Evolutionary conservation across 2,888 invertebrate genomes (phyloP), one percentile per base, ranked within the genome.

Genomic region (Drepana falcataria): DNA sequence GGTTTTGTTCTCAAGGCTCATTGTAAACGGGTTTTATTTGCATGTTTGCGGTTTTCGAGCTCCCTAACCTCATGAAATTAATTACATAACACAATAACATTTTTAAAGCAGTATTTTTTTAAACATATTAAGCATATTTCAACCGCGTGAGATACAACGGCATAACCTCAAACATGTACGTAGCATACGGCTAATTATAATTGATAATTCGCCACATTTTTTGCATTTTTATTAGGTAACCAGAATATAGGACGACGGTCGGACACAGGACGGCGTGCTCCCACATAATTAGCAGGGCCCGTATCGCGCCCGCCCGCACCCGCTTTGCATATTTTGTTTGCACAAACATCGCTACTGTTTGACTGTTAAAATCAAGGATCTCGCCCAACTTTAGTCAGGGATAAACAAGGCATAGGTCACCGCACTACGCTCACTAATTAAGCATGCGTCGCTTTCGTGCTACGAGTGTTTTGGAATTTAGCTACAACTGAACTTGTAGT

Each of bases 241-340:
- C 71, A 59, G 78, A 79, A 87, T 86, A 81, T 87, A 81, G 87
- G 83, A 76, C 87, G 78, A 63, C 70, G 77, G 79, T 75, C 61
- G 82, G 79, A 75, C 78, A 75, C 73, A 74, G 77, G 69, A 65
- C 79, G 73, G 65, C 88, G 88, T 89, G 89, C 82, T 80, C 80
- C 73, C 78, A 85, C 89, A 89, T 89, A 89, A 89, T 88, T 85
- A 87, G 80, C 75, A 75, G 59, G 65, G 63, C 81, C 85, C 86
- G 84, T 88, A 88, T 87, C 88, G 80, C 79, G 70, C 71, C 67
- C 66, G 71, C 85, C 86, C 87, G 84, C 80, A 85, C 82, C 87
- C 81, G 84, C 86, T 89, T 89, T 88, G 83, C 88, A 89, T 89
- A 89, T 86, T 89, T 87, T 87, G 87, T 87, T 87, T 85, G 81